These are phyloP conservation scores for Chionodraco myersi DNA, from an alignment of 2,113 vertebrate genomes.

Conservation along the genomic window DNA sequence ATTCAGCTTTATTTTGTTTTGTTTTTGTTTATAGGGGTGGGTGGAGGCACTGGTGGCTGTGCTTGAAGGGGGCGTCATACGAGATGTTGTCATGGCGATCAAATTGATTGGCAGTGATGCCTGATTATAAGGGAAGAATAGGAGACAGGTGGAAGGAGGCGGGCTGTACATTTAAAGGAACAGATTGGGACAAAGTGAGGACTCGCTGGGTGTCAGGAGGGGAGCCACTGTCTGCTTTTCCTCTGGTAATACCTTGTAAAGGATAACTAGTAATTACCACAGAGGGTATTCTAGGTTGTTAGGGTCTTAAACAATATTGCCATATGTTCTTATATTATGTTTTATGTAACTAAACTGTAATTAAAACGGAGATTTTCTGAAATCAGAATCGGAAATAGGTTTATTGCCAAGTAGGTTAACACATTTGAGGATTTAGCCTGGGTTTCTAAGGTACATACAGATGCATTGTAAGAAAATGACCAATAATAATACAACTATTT, in stretches of 20 bases:
- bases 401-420: no score
- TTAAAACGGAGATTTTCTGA: not conserved
- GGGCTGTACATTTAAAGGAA: conserved; percentile 68
- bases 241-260: conserved; percentile 63
- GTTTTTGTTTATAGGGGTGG: conserved; percentile 75
- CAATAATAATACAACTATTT: no score
- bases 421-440: no score
- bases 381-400: no score
- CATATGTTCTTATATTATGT: conserved; percentile 52
- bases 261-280: conserved; percentile 71
- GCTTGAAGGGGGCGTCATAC: conserved; percentile 50
- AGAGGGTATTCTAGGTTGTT: conserved; percentile 34
- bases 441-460: no score
- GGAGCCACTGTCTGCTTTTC: conserved; percentile 51
- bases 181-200: conserved; percentile 78
- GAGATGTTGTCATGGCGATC: conserved; percentile 76
- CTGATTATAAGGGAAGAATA: conserved; percentile 76
- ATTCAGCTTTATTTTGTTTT: conserved; percentile 63
- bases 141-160: conserved; percentile 78
- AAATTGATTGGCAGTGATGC: conserved; percentile 80
- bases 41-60: conserved; percentile 22
- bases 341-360: conserved; percentile 25
- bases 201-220: conserved; percentile 62
- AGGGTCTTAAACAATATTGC: conserved; percentile 25
- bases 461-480: no score